Percentiles rank a stretch among this genome's conserved stretches.
These are phyloP conservation scores for Poeciliopsis gracilis DNA, from an alignment of 2,797 vertebrate genomes.

Conservation along the genomic window DNA sequence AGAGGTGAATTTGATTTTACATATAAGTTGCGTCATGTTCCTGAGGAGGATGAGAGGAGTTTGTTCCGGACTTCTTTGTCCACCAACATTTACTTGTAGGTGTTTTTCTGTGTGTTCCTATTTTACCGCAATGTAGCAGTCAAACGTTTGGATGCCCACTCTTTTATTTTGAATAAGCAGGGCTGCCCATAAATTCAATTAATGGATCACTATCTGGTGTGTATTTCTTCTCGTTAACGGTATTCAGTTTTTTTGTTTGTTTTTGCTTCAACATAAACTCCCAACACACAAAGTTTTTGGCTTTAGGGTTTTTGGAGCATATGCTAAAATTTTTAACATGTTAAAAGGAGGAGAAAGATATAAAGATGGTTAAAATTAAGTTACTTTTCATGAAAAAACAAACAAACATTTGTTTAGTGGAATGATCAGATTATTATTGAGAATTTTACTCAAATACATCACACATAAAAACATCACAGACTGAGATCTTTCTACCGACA, in stretches of 20 bases:
- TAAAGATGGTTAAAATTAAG: not conserved
- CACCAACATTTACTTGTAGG: not conserved
- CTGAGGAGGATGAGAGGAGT: slow-evolving; percentile 20
- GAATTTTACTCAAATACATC: not conserved
- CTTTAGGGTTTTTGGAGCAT: not conserved
- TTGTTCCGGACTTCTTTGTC: slow-evolving; percentile 14
- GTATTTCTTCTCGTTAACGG: not conserved
- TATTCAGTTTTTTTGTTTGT: not conserved
- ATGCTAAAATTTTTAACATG: not conserved
- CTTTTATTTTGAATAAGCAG: not conserved
- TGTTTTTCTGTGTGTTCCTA: slow-evolving; percentile 14
- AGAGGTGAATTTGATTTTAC: slow-evolving; percentile 46
- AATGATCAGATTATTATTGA: not conserved
- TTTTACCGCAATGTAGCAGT: slow-evolving; percentile 6
- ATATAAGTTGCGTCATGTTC: slow-evolving; percentile 36
- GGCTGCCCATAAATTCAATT: not conserved
- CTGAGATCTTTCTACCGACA: not conserved
- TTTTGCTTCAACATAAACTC: not conserved
- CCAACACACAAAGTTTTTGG: not conserved
- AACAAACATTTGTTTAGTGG: not conserved
- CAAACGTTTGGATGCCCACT: not conserved
- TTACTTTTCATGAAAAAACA: not conserved
- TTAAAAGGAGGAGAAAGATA: too few relatives aligned
- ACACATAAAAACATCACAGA: not conserved
- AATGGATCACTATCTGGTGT: not conserved